Conservation (phyloP, 1,140 invertebrate genomes). For the Cydia strobilella region DNA sequence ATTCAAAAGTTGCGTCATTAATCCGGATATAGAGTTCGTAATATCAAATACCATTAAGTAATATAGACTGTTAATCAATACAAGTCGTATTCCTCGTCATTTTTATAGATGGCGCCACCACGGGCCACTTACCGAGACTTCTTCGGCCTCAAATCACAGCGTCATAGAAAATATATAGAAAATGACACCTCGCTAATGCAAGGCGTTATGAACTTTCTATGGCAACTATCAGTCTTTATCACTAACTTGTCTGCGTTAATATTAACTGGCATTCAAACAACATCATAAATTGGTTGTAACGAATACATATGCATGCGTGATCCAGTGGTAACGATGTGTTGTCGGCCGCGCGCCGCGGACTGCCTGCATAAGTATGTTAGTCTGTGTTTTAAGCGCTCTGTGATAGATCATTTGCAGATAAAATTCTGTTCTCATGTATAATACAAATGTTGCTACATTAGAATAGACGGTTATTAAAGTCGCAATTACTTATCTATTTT, state of each 20-base stretch:
- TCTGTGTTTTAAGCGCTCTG: background rate
- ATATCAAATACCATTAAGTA: background rate
- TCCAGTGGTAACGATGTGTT: background rate
- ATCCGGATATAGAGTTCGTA: slow-evolving; percentile 2
- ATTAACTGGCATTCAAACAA: background rate
- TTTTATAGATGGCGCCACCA: background rate
- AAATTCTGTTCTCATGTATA: background rate
- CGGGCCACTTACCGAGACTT: background rate
- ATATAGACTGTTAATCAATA: background rate
- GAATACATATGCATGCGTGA: slow-evolving; percentile 12
- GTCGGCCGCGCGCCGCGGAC: background rate
- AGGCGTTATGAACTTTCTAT: background rate
- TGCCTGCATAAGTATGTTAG: background rate
- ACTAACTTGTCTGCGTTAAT: background rate
- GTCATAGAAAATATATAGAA: too few species aligned
- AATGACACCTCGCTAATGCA: background rate
- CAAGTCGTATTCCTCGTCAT: background rate
- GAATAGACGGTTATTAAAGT: background rate
- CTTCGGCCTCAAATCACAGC: background rate
- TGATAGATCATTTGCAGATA: background rate
- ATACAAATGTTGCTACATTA: background rate
- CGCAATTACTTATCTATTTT: background rate
- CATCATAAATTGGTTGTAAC: background rate
- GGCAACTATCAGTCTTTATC: background rate
- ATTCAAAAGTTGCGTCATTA: slow-evolving; percentile 15